Base-by-base conservation (phyloP, 2,888 invertebrate genomes). In the Barypeithes pellucidus region DNA sequence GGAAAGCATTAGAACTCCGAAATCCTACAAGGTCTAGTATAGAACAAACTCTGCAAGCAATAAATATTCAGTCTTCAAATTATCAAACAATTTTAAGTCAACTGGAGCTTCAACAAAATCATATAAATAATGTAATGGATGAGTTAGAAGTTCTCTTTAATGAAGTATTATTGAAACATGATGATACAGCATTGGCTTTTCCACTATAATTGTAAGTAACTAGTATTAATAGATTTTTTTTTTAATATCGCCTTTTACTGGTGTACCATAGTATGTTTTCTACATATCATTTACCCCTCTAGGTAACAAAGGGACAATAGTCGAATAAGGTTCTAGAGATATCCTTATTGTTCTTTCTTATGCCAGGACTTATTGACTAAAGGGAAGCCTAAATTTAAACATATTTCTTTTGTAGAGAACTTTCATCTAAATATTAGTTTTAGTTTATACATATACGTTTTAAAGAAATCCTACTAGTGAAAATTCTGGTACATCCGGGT, bases 1-100 rank as follows among this genome's bases (percentile, higher is more conserved):
- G 71, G 43, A 78, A 77, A 72, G 76, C 78, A 18, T 61, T 81
- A 5, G 79, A 81, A 33, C 67, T 80, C 16, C 78, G 77, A 5
- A 72, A 76, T 62, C 74, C 73, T 22, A 72, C 67, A 16, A 62
- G n/a, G 18, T 24, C 41, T n/a, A 75, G 54, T 60, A 67, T 79
- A 29, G 62, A 52, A 20, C 12, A 69, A 11, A 75, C 67, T 16
- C 36, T 57, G 8, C 70, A 76, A 39, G 60, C 62, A 45, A 20
- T 78, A 60, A 20, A 70, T 9, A 65, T 61, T 36, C 41, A 76
- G 7, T 68, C 59, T 59, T 61, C 61, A 29, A 72, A 65, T 20
- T 73, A 67, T 67, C 12, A 41, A 36, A 24, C 24, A 3, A 18
- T 54, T 20, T 43, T 62, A 22, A 62, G 18, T 11, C 33, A 72